Base-by-base conservation (phyloP, 2,113 vertebrate genomes). In the Zootoca vivipara region DNA sequence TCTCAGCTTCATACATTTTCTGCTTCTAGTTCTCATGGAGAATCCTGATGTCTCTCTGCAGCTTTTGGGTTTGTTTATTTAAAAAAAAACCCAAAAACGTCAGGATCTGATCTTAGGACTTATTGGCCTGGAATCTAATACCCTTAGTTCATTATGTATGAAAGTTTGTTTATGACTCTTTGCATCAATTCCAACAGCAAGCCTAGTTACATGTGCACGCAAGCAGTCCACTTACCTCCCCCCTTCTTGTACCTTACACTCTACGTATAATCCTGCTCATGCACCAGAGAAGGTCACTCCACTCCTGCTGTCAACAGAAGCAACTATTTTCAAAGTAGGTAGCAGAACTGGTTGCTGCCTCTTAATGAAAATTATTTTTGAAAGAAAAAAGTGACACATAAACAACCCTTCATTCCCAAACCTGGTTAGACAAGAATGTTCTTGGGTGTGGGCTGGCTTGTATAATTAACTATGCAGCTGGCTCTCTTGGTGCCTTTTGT, bases 371-470 rank as follows among this genome's bases (percentile, higher is more conserved):
- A 93, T 77, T 35, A 89, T 58, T 93, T 77, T 73, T 74, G 81
- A 42, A 73, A 72, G 35, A 40, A 56, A 74, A 89, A 89, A 38
- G 35, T 80, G 75, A 94, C 91, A 86, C 91, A 95, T 92, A 93
- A 95, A 95, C 94, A 96, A 83, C 86, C 88, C 90, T 95, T 96
- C 94, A 95, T 95, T 91, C 90, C 93, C 92, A 92, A 96, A 95
- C 88, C 96, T 93, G 96, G 96, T 94, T 94, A 94, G 96, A 94
- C 94, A 95, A 95, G 96, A 96, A 95, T 92, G 94, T 94, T 93
- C 85, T 92, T 93, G 97, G 97, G 97, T 93, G 96, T 95, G 96
- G 97, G 92, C 93, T 82, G 88, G 85, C 86, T 95, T 64, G 92
- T 92, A 89, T 96, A 96, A 97, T 96, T 94, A 96, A 92, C 24